Evolutionary conservation across 2,113 vertebrate species (phyloP).

Genomic region (Poecile atricapillus): DNA sequence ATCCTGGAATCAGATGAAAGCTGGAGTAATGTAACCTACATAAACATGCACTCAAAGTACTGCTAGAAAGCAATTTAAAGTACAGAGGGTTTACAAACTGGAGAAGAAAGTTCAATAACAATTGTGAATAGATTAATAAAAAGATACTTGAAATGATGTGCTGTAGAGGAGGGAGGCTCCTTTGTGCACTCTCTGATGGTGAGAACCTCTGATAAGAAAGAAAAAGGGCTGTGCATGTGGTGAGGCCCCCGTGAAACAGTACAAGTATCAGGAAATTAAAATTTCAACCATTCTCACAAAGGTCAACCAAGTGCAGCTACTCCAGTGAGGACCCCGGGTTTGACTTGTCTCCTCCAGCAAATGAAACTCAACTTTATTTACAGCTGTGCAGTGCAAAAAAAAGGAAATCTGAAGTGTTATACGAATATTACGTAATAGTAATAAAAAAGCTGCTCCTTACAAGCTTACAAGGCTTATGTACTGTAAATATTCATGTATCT

Average conservation of each 20-base stretch:
- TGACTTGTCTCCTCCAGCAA: not conserved
- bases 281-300: not conserved
- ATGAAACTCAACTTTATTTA: not conserved
- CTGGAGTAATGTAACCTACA: not conserved
- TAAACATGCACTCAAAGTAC: not conserved
- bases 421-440: not conserved
- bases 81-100: not conserved
- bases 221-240: not conserved
- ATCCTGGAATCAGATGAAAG: not conserved
- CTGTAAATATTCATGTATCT: not conserved
- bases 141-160: not conserved
- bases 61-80: not conserved
- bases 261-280: not conserved
- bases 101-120: not conserved
- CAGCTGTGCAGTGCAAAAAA: not conserved
- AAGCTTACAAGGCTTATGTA: not conserved
- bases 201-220: constrained; percentile 1
- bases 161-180: not conserved
- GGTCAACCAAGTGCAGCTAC: not conserved
- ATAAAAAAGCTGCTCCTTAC: not conserved
- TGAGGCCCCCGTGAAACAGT: not conserved
- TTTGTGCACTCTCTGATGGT: not conserved
- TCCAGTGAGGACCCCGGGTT: not conserved
- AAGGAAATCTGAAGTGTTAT: not conserved
- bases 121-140: not conserved